A percentile compares a stretch with the other conserved stretches of the same genome.
Conservation (phyloP, 1,140 invertebrate genomes). For the Drosophila parabipectinata region DNA sequence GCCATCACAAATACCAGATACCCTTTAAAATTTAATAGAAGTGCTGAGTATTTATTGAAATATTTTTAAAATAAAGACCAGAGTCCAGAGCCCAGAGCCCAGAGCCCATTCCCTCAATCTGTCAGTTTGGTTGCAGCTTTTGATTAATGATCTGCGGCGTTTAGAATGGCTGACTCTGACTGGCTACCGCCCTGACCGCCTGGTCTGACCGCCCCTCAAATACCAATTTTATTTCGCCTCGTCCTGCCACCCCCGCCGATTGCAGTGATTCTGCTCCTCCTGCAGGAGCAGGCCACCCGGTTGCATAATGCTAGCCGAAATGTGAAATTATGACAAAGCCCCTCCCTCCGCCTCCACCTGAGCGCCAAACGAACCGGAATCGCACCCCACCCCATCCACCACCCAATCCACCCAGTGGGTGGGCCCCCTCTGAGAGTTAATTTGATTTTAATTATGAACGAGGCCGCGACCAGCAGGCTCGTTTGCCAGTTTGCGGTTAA, state of each 20-base stretch:
- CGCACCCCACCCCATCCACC: too few species aligned
- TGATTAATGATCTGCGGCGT: slow-evolving; percentile 37
- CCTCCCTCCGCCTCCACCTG: too few species aligned
- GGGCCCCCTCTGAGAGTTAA: slow-evolving; percentile 47
- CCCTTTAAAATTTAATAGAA: too few species aligned
- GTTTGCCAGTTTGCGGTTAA: slow-evolving; percentile 70
- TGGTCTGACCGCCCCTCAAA: slow-evolving; percentile 13
- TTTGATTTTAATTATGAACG: slow-evolving; percentile 81
- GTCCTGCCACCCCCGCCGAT: slow-evolving; percentile 21
- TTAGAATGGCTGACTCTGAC: background rate
- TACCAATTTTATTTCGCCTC: slow-evolving; percentile 17
- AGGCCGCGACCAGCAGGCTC: slow-evolving; percentile 28
- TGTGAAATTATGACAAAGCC: slow-evolving; percentile 19
- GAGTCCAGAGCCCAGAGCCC: too few species aligned
- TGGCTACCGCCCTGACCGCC: background rate
- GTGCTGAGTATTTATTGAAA: too few species aligned
- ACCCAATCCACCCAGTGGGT: too few species aligned
- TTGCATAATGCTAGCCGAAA: slow-evolving; percentile 40
- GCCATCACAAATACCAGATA: too few species aligned
- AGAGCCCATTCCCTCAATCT: slow-evolving; percentile 1
- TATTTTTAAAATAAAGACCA: too few species aligned
- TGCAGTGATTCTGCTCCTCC: slow-evolving; percentile 29
- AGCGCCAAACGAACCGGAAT: too few species aligned
- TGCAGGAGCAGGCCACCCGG: background rate
- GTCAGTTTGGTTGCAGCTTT: slow-evolving; percentile 26